Base-by-base conservation (phyloP, 2,888 invertebrate species). In the Endotricha flammealis region DNA sequence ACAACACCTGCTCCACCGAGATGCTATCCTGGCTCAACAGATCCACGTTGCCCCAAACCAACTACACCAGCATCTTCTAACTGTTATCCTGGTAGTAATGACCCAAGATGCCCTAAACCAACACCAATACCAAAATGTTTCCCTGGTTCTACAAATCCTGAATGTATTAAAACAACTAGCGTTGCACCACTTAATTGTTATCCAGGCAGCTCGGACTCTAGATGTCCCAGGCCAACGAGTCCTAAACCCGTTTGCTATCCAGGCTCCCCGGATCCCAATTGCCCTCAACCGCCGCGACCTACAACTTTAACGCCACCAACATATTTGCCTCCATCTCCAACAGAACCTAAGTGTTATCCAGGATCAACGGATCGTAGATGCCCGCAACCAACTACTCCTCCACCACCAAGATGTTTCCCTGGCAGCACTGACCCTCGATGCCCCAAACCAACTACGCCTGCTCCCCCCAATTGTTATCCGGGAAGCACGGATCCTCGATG, bases 11-110 rank as follows among this genome's bases (percentile, higher is more conserved):
- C 32, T 6, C 20, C 29, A 9, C 47, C 43, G 4, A 38, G 38
- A 8, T 63, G 64, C 29, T 60, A 42, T 39, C 76, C 76, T 9
- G 74, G 74, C 29, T 63, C 60, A 3, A 53, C 45, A 7, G 71
- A 75, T 47, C 62, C 65, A 1, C 30, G 38, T 17, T 48, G 48
- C 28, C 45, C 39, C 6, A 33, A 30, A 14, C 48, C 35, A n/a
- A 37, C 46, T 6, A 49, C 46, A 4, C 44, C 39, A 1, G 35
- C 35, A 3, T 39, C 44, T 9, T 42, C 43, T 1, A 37, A 12
- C 1, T 53, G 50, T 23, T 48, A 14, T 16, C 49, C 41, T 0
- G 46, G 49, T 4, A 32, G 28, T 4, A 36, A 5, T 41, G 61
- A 43, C 12, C 37, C 49, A 12, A 4, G 41, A 10, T 74, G 70